A percentile compares a stretch with the other conserved stretches of the same genome.
phyloP scores from a whole-genome alignment of 2,888 invertebrate species.

The Lissonota sp. region DNA sequence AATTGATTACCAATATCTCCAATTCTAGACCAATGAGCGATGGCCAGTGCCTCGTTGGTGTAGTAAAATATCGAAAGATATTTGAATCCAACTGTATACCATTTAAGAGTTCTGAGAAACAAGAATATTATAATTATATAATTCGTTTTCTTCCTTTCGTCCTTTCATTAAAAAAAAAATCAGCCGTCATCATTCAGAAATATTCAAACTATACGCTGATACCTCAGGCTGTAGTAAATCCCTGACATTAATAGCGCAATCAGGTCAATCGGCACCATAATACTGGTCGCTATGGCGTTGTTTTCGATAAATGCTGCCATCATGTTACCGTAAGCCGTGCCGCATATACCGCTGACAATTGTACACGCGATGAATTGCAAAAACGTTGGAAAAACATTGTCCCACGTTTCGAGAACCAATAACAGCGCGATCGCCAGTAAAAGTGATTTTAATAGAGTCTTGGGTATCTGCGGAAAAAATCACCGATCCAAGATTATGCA shows the following conservation, averaged over 20 bases:
- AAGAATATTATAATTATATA: constrained; percentile 7
- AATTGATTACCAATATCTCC: constrained; percentile 83
- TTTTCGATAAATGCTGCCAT: constrained; percentile 85
- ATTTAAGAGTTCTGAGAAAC: constrained; percentile 81
- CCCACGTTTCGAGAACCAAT: constrained; percentile 56
- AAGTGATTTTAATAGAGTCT: constrained; percentile 64
- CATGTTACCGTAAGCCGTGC: constrained; percentile 83
- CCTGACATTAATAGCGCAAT: constrained; percentile 85
- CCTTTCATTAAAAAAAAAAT: no score
- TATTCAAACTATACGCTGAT: no score
- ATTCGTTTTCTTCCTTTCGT: background rate
- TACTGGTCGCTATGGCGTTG: constrained; percentile 83
- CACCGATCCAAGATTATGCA: no score
- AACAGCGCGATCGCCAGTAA: constrained; percentile 67
- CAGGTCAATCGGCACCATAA: constrained; percentile 85
- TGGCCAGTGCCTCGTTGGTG: constrained; percentile 85
- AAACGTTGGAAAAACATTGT: constrained; percentile 41
- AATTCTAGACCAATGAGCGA: constrained; percentile 85
- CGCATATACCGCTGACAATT: constrained; percentile 62
- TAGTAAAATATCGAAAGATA: constrained; percentile 86
- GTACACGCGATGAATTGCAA: constrained; percentile 61
- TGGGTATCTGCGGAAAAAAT: constrained; percentile 67
- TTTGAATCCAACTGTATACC: constrained; percentile 83
- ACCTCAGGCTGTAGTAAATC: constrained; percentile 81
- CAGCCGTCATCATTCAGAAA: no score